phyloP scores from a whole-genome alignment of 2,797 vertebrate genomes.

The Discoglossus pictus region DNA sequence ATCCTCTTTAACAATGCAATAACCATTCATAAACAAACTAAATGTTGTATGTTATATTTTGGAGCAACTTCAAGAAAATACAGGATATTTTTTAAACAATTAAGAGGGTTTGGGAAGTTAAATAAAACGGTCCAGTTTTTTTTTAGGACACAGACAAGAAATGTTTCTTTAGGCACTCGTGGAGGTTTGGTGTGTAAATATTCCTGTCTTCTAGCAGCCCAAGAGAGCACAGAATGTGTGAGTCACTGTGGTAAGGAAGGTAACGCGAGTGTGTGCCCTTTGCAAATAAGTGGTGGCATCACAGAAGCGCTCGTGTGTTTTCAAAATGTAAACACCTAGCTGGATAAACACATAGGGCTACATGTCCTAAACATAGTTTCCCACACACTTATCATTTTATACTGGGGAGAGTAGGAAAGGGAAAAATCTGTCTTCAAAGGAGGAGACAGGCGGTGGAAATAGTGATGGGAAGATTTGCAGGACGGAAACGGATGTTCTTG shows the following conservation, averaged over 20 bases:
- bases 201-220: slow-evolving; percentile 56
- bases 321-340: not conserved
- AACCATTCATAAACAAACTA: too few relatives aligned
- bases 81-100: slow-evolving; percentile 42
- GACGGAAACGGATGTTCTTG: slow-evolving; percentile 19
- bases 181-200: slow-evolving; percentile 57
- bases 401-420: slow-evolving; percentile 25
- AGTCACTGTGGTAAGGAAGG: slow-evolving; percentile 59
- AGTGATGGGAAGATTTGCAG: slow-evolving; percentile 26
- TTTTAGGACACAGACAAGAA: slow-evolving; percentile 70
- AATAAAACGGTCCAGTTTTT: slow-evolving; percentile 50
- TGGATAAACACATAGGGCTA: slow-evolving; percentile 21
- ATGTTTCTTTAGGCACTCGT: slow-evolving; percentile 66
- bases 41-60: too few relatives aligned
- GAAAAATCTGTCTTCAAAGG: slow-evolving; percentile 26
- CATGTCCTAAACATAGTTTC: slow-evolving; percentile 26
- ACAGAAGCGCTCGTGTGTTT: slow-evolving; percentile 11
- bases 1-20: too few relatives aligned
- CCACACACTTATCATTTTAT: slow-evolving; percentile 31
- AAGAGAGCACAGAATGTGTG: slow-evolving; percentile 50
- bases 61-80: slow-evolving; percentile 17
- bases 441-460: slow-evolving; percentile 14
- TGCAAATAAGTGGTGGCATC: slow-evolving; percentile 26
- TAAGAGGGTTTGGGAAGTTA: slow-evolving; percentile 16
- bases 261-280: slow-evolving; percentile 3